Conservation (phyloP, 1,140 invertebrate species). For the Delia radicum region DNA sequence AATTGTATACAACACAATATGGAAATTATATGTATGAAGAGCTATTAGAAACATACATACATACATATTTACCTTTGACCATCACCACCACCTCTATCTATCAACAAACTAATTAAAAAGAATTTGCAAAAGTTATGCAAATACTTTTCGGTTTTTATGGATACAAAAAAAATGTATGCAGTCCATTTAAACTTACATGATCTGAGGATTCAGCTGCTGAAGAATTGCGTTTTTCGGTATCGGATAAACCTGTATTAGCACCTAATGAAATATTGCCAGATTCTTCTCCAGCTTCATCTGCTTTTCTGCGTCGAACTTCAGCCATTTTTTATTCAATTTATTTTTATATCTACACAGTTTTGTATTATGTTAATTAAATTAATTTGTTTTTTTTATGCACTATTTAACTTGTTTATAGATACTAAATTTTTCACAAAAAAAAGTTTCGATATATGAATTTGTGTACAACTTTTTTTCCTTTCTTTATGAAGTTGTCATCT, state of each 20-base stretch:
- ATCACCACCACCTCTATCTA: not conserved
- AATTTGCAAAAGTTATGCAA: not conserved
- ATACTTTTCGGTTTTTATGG: not conserved
- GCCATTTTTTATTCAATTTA: slow-evolving; percentile 23
- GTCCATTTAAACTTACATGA: slow-evolving; percentile 44
- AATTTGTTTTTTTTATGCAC: not conserved
- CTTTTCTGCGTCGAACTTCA: slow-evolving; percentile 50
- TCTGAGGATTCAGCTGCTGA: slow-evolving; percentile 52
- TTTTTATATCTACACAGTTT: no score
- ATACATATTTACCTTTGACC: not conserved
- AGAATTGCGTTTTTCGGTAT: slow-evolving; percentile 40
- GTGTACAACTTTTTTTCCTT: not conserved
- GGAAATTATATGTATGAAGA: slow-evolving; percentile 13
- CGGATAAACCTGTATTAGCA: not conserved
- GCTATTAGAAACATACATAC: not conserved
- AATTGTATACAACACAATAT: slow-evolving; percentile 9
- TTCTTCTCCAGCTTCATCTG: slow-evolving; percentile 33
- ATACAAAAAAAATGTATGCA: not conserved
- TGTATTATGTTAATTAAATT: not conserved
- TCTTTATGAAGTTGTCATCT: slow-evolving; percentile 6
- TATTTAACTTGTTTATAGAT: not conserved
- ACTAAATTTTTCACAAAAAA: not conserved
- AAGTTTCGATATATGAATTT: not conserved
- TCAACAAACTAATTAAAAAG: not conserved
- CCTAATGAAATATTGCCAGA: slow-evolving; percentile 23